Evolutionary conservation across 2,113 vertebrate species (phyloP).

Genomic region (Patagioenas fasciata): DNA sequence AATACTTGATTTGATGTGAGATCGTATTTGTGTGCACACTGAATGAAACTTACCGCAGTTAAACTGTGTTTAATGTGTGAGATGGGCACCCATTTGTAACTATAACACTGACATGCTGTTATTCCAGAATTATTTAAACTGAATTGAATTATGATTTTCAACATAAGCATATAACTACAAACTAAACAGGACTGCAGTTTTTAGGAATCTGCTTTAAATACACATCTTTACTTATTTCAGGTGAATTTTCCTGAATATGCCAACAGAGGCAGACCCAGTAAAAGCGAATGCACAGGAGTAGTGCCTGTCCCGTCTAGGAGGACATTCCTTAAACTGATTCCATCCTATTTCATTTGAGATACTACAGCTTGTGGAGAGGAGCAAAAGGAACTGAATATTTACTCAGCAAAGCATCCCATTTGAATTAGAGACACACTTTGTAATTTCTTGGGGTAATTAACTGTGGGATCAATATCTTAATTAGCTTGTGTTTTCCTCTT

Average conservation of each 20-base stretch:
- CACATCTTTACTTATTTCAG: background rate
- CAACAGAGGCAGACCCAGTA: background rate
- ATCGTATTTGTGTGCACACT: background rate
- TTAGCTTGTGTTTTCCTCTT: background rate
- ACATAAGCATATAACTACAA: background rate
- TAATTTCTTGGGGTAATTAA: conserved; percentile 3
- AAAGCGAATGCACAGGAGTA: background rate
- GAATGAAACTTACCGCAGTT: background rate
- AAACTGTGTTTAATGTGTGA: background rate
- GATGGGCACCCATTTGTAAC: background rate
- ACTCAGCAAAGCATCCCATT: background rate
- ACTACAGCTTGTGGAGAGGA: background rate
- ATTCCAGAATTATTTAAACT: background rate
- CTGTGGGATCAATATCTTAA: background rate
- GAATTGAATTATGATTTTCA: background rate
- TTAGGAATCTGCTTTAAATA: background rate
- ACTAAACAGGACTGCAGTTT: background rate
- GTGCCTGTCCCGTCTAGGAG: background rate
- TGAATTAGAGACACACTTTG: background rate
- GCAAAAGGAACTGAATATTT: background rate
- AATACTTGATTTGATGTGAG: background rate
- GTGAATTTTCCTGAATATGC: background rate
- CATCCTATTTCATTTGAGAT: background rate
- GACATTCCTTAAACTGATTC: background rate
- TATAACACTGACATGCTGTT: background rate